Conservation (phyloP, 2,797 vertebrate genomes). For the Tachyglossus aculeatus region DNA sequence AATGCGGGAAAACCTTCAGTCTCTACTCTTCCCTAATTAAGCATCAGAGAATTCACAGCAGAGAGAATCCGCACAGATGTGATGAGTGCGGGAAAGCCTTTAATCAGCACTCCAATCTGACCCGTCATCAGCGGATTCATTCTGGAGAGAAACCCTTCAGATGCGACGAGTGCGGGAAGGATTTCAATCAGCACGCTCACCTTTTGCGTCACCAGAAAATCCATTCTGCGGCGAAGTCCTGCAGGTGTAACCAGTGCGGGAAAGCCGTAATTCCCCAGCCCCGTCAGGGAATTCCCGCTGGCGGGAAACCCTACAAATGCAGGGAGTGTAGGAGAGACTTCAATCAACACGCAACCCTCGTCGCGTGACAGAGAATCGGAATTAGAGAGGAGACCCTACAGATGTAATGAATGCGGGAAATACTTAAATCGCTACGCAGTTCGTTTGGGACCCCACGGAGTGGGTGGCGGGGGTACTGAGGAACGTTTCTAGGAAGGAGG, state of each 20-base stretch:
- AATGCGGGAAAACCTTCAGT: constrained; percentile 60
- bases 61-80: constrained; percentile 63
- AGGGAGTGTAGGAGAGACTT: not conserved
- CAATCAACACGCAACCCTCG: not conserved
- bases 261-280: constrained; percentile 47
- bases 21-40: constrained; percentile 56
- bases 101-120: constrained; percentile 54
- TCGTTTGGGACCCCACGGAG: not conserved
- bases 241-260: constrained; percentile 57
- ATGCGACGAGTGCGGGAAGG: no score
- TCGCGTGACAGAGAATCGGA: not conserved
- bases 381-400: not conserved
- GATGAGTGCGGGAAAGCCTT: constrained; percentile 58
- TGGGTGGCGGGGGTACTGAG: not conserved
- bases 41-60: constrained; percentile 61
- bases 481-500: not conserved
- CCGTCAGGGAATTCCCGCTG: constrained; percentile 18
- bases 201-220: constrained; percentile 54
- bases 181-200: constrained; percentile 18
- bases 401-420: not conserved
- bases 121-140: no score
- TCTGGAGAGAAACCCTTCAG: constrained; percentile 43
- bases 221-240: constrained; percentile 63
- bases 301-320: constrained; percentile 57
- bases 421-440: not conserved